A percentile compares a stretch with the other conserved stretches of the same genome.
Conservation (phyloP, 2,888 invertebrate species). For the Dioctria rufipes region DNA sequence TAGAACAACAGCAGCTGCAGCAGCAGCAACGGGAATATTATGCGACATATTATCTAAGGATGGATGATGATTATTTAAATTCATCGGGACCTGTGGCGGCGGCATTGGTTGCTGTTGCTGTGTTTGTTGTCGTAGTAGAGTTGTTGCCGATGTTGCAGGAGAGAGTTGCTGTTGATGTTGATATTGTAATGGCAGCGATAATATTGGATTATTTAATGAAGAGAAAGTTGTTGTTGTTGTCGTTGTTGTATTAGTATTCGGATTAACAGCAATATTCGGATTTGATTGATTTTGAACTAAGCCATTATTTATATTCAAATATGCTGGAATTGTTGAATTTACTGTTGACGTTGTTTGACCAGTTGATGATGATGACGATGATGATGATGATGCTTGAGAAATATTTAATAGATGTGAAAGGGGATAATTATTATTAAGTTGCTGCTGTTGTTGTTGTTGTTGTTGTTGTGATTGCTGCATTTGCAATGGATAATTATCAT, state of each 20-base stretch:
- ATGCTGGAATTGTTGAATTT: slow-evolving; percentile 26
- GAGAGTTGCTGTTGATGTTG: slow-evolving; percentile 37
- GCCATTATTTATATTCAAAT: not conserved
- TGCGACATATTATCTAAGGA: too few species aligned
- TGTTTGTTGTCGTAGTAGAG: slow-evolving; percentile 26
- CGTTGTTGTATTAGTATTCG: not conserved
- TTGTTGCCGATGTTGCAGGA: slow-evolving; percentile 53
- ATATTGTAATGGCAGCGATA: slow-evolving; percentile 52
- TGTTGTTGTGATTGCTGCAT: slow-evolving; percentile 57
- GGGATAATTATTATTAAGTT: slow-evolving; percentile 31
- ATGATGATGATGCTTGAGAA: not conserved
- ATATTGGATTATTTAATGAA: slow-evolving; percentile 54
- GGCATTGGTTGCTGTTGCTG: slow-evolving; percentile 3
- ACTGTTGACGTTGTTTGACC: slow-evolving; percentile 3
- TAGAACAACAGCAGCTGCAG: not conserved
- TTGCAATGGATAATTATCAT: slow-evolving; percentile 58
- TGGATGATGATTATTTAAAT: too few species aligned
- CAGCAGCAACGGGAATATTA: not conserved
- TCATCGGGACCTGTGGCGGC: not conserved
- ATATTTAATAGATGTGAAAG: slow-evolving; percentile 30
- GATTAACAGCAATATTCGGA: not conserved
- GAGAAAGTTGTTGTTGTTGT: slow-evolving; percentile 51
- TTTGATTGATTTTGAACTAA: slow-evolving; percentile 1
- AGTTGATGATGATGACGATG: not conserved
- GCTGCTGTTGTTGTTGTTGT: slow-evolving; percentile 32